A percentile compares a stretch with the other conserved stretches of the same genome.
phyloP scores from a whole-genome alignment of 2,113 vertebrate genomes.

The Rhea pennata region DNA sequence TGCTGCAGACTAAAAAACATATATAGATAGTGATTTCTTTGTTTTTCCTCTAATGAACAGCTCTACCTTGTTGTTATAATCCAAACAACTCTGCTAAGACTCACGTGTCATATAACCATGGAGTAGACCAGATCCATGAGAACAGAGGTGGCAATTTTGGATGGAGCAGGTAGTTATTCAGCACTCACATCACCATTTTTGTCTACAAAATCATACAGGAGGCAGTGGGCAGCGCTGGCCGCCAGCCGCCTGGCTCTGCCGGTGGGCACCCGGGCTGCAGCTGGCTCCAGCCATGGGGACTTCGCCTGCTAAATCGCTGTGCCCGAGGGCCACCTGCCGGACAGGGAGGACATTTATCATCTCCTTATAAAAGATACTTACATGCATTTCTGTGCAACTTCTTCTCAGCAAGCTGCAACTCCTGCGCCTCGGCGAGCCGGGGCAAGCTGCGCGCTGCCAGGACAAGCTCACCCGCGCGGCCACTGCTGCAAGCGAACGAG shows the following conservation, averaged over 20 bases:
- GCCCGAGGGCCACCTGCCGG: neutral
- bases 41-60: neutral
- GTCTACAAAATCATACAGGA: too few relatives aligned
- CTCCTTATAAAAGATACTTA: too few relatives aligned
- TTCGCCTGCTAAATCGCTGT: neutral
- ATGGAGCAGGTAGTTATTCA: too few relatives aligned
- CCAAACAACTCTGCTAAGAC: neutral
- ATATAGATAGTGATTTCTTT: neutral
- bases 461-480: neutral
- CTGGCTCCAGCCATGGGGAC: too few relatives aligned
- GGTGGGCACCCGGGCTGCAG: too few relatives aligned
- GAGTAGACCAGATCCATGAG: neutral
- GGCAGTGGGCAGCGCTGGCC: too few relatives aligned
- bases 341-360: too few relatives aligned
- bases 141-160: neutral
- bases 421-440: fast-evolving
- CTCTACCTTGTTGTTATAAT: neutral
- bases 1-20: neutral
- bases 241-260: too few relatives aligned
- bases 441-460: too few relatives aligned
- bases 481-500: fast-evolving
- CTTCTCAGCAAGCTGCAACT: neutral
- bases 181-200: too few relatives aligned
- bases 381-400: fast-evolving
- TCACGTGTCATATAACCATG: fast-evolving